Conservation (phyloP, 2,797 vertebrate species). For the Malacoraja senta region DNA sequence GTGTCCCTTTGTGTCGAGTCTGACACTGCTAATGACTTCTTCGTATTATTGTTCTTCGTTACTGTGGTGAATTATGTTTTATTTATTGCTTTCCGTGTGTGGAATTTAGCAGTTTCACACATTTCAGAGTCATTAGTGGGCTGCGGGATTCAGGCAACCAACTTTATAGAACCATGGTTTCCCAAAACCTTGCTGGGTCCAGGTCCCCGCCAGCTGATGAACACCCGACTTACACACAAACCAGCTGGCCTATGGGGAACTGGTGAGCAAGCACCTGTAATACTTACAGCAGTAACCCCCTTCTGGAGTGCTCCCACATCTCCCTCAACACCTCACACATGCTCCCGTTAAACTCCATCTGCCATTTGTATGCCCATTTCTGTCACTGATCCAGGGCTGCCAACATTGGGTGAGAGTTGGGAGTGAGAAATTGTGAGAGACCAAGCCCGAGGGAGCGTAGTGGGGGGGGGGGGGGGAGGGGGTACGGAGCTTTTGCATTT, state of each 20-base stretch:
- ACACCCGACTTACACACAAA: too few relatives aligned
- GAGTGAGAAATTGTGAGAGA: too few relatives aligned
- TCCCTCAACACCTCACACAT: too few relatives aligned
- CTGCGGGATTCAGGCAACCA: not conserved
- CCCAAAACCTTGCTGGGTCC: not conserved
- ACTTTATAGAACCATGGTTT: not conserved
- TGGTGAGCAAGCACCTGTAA: not conserved
- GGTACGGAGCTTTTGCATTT: too few relatives aligned
- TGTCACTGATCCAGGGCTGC: too few relatives aligned
- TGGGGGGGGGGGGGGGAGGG: too few relatives aligned
- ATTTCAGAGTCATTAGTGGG: not conserved
- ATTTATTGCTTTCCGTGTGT: not conserved
- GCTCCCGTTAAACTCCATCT: too few relatives aligned
- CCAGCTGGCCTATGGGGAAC: too few relatives aligned
- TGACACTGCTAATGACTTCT: not conserved
- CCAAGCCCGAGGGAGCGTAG: too few relatives aligned
- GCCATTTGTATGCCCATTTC: too few relatives aligned
- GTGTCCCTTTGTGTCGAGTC: not conserved
- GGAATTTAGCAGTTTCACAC: not conserved
- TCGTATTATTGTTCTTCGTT: not conserved
- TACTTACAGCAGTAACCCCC: not conserved
- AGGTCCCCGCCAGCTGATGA: too few relatives aligned
- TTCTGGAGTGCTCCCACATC: not conserved
- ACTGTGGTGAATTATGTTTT: not conserved
- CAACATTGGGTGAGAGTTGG: too few relatives aligned